Evolutionary conservation across 1,140 invertebrate species (phyloP), one percentile per base, ranked within the genome.

Genomic region (Hirudo medicinalis): DNA sequence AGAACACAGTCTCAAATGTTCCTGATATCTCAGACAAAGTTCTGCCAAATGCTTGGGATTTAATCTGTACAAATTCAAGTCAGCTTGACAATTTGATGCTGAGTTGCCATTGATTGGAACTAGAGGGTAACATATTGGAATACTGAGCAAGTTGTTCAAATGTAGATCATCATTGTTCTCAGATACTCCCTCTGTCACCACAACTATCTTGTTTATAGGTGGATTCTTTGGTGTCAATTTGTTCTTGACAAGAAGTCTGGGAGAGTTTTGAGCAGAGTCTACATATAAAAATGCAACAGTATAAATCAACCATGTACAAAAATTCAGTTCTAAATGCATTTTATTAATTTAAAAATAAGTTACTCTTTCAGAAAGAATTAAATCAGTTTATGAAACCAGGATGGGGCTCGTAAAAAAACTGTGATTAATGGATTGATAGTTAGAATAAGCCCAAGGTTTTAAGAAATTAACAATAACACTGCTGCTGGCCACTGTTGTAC

Each of bases 1-100:
- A 11, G 90, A 87, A 78, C 88, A 88, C 49, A 88, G 84, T 71
- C 80, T 80, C 8, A 89, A 78, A 78, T 94, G 90, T 60, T 88
- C 87, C 75, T 92, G 89, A 78, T 91, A 90, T 17, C 89, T 82
- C 2, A 87, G 81, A 77, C 86, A 87, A 6, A 89, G 76, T 72
- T 84, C 83, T 67, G 87, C 83, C 5, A 89, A 74, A 49, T 86
- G 83, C 74, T 83, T 82, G 9, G 87, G 85, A 76, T 40, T 69
- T 49, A 69, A 40, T 69, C 57, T 63, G 20, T 63, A 32, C 29
- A 63, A 13, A 32, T 63, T 63, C 22, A 63, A 13, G 29, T 63
- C 57, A 63, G 19, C 11, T 9, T 63, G 57, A 13, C 22, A 32
- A 22, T n/a, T 63, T 11, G 8, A 25, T 25, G 57, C 29, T 63